A percentile compares a stretch with the other conserved stretches of the same genome.
phyloP scores from a whole-genome alignment of 2,113 vertebrate genomes.

The Oreochromis aureus region DNA sequence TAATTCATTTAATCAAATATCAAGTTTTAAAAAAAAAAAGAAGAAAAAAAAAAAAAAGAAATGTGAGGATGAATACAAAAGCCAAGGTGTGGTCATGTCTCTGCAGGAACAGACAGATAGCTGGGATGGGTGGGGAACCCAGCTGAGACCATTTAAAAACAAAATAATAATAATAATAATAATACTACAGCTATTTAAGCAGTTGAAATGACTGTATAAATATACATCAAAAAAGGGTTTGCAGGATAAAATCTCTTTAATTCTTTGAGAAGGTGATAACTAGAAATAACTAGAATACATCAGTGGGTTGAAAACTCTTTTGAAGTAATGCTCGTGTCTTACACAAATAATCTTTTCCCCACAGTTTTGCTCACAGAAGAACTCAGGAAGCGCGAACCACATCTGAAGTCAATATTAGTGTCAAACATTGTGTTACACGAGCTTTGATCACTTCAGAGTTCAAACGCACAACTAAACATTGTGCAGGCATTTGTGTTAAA shows the following conservation, averaged over 20 bases:
- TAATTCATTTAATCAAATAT: neutral
- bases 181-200: neutral
- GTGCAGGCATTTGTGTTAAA: neutral
- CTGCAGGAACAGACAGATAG: constrained; percentile 38
- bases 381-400: neutral
- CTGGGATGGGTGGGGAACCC: constrained; percentile 21
- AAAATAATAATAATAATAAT: neutral
- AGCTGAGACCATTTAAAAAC: neutral
- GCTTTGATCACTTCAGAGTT: neutral
- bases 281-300: neutral
- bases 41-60: neutral
- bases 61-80: neutral
- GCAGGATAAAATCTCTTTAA: neutral
- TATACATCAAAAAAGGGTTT: too few species aligned
- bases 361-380: neutral
- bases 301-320: neutral
- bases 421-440: neutral
- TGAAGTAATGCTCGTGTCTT: neutral
- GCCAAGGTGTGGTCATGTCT: constrained; percentile 31
- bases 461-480: neutral
- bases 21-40: neutral
- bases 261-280: neutral
- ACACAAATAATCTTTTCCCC: neutral
- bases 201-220: neutral
- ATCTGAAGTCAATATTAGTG: neutral